phyloP scores from a whole-genome alignment of 2,888 invertebrate species.

The Scaeva pyrastri region DNA sequence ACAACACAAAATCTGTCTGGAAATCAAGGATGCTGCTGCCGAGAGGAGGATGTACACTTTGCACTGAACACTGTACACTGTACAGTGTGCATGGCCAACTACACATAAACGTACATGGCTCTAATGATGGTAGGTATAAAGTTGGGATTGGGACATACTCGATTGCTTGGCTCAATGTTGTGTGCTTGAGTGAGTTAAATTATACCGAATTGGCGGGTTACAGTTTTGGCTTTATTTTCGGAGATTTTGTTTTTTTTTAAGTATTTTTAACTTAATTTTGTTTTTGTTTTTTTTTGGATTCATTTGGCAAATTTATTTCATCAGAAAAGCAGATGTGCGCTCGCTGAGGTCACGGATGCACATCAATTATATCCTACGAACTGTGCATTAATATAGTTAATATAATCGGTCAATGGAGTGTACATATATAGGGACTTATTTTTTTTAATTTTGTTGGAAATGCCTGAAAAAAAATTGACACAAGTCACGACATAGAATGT shows the following conservation, averaged over 20 bases:
- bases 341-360: slow-evolving; percentile 66
- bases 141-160: background rate
- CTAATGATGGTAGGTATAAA: background rate
- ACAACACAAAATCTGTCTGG: slow-evolving; percentile 40
- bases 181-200: slow-evolving; percentile 57
- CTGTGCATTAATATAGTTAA: slow-evolving; percentile 68
- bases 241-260: slow-evolving; percentile 39
- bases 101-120: background rate
- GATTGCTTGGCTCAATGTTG: slow-evolving; percentile 9
- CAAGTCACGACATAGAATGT: too few species aligned
- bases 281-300: slow-evolving; percentile 21
- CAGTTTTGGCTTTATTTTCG: slow-evolving; percentile 34
- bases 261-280: background rate
- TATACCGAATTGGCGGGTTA: slow-evolving; percentile 27
- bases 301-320: slow-evolving; percentile 58
- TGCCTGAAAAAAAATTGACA: slow-evolving; percentile 14
- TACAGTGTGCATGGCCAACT: too few species aligned
- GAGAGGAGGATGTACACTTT: slow-evolving; percentile 22
- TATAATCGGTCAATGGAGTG: slow-evolving; percentile 70
- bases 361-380: slow-evolving; percentile 62
- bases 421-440: slow-evolving; percentile 23
- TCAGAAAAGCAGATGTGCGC: slow-evolving; percentile 62
- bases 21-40: slow-evolving; percentile 58
- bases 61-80: too few species aligned
- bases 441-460: background rate